Conservation (phyloP, 2,888 invertebrate species). For the Cataglyphis livida region DNA sequence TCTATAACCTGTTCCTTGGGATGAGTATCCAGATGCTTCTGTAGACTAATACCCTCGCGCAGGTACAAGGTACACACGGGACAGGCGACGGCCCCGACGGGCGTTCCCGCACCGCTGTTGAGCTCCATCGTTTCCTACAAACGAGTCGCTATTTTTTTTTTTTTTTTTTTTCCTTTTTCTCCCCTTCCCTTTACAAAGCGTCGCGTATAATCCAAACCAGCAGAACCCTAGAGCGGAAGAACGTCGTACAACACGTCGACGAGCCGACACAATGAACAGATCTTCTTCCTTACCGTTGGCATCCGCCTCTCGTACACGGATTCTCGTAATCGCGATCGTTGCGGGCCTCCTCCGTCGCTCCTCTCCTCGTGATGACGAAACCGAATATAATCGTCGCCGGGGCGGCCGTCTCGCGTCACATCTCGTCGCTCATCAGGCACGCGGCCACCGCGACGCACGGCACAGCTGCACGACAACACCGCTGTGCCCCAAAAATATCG, state of each 20-base stretch:
- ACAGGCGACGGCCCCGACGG: constrained; percentile 87
- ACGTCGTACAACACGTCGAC: not conserved
- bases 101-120: constrained; percentile 63
- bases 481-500: constrained; percentile 84
- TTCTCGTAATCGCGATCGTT: not conserved
- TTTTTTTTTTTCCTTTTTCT: not conserved
- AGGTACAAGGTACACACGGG: constrained; percentile 95
- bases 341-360: constrained; percentile 4
- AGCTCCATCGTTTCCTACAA: constrained; percentile 71
- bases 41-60: constrained; percentile 93
- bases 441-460: constrained; percentile 73
- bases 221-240: not conserved
- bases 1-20: constrained; percentile 96
- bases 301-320: not conserved
- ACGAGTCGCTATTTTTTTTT: not conserved
- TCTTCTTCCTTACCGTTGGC: not conserved
- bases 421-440: constrained; percentile 80
- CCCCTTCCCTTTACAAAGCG: not conserved
- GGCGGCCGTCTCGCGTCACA: constrained; percentile 70
- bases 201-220: not conserved
- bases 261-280: not conserved
- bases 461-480: constrained; percentile 73
- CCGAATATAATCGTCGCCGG: constrained; percentile 54
- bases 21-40: constrained; percentile 93
- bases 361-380: constrained; percentile 36